phyloP scores from a whole-genome alignment of 2,113 vertebrate species.

The Pollachius pollachius region DNA sequence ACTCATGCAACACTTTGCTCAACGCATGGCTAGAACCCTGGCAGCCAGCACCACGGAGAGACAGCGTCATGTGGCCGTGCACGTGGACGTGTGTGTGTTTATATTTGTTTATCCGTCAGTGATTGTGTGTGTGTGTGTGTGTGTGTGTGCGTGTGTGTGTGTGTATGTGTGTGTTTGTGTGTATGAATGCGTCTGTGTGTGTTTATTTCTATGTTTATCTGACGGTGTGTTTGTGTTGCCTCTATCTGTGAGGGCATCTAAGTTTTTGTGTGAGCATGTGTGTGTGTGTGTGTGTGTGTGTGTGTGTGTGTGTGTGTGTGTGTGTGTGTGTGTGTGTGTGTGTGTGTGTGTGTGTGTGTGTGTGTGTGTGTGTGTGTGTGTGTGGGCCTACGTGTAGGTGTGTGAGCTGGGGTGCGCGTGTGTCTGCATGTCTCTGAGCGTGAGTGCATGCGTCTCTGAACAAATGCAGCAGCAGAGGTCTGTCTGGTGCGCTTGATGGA shows the following conservation, averaged over 20 bases:
- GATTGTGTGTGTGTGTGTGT: too few species aligned
- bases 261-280: neutral
- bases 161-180: neutral
- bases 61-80: constrained; percentile 17
- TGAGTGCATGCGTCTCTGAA: neutral
- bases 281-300: neutral
- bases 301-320: too few species aligned
- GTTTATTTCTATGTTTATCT: neutral
- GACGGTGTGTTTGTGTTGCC: neutral
- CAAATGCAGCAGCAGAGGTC: neutral
- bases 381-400: neutral
- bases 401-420: neutral
- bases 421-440: neutral
- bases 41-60: constrained; percentile 24
- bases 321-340: too few species aligned
- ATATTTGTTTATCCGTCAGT: neutral
- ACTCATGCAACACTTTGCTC: constrained; percentile 34
- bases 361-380: too few species aligned
- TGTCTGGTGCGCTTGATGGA: neutral
- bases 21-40: constrained; percentile 30
- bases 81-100: constrained; percentile 10
- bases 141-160: neutral
- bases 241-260: neutral
- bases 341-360: too few species aligned
- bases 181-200: neutral